Conservation (phyloP, 2,797 vertebrate species). For the Okamejei kenojei region DNA sequence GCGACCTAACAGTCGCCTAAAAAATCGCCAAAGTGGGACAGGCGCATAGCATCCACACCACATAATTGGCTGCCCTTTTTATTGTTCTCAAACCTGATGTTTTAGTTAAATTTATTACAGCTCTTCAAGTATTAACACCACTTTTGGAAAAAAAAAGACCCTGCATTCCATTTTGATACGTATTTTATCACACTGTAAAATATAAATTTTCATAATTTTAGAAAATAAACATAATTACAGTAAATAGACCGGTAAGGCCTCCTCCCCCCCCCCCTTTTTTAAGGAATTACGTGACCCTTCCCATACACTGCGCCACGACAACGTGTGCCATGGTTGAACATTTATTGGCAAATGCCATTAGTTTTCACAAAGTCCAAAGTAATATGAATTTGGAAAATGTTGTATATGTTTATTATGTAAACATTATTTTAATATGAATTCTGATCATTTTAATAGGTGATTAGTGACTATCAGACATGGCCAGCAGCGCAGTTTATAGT, state of each 20-base stretch:
- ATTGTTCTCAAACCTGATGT: background rate
- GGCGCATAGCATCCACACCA: background rate
- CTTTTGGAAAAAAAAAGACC: background rate
- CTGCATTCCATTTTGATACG: background rate
- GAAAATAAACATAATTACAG: background rate
- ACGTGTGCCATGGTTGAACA: background rate
- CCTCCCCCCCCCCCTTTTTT: too few relatives aligned
- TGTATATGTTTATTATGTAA: background rate
- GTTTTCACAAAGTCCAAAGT: background rate
- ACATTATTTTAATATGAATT: background rate
- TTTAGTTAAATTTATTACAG: too few relatives aligned
- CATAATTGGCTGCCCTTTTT: background rate
- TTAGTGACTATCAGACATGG: background rate
- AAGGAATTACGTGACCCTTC: too few relatives aligned
- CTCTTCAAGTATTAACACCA: background rate
- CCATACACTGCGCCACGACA: too few relatives aligned
- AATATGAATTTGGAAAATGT: background rate
- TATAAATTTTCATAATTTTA: background rate
- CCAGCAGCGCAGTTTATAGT: background rate
- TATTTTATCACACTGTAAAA: background rate
- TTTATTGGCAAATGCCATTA: conserved; percentile 6
- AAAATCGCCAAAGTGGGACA: too few relatives aligned
- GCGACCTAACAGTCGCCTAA: too few relatives aligned
- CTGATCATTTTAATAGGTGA: background rate
- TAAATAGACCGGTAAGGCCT: too few relatives aligned